These are phyloP conservation scores for Anolis carolinensis DNA, from an alignment of 2,113 vertebrate genomes.

Conservation along the genomic window DNA sequence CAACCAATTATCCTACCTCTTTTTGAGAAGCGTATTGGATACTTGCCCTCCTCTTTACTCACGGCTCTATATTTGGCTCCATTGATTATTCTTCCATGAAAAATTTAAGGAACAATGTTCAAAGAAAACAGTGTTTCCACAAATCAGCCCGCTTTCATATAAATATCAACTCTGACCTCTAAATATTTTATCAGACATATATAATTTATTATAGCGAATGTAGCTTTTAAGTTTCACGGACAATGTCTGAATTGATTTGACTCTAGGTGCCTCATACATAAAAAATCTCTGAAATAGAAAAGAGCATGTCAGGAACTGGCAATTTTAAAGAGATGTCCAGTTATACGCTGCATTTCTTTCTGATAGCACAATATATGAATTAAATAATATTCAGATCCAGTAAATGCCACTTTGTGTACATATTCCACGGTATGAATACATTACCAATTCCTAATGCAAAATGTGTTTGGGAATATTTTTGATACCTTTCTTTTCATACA, in stretches of 20 bases:
- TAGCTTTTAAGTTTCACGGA: conserved; percentile 21
- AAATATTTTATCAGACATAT: conserved; percentile 34
- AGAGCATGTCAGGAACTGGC: not conserved
- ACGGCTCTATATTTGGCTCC: not conserved
- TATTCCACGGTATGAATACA: not conserved
- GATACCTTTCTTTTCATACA: not conserved
- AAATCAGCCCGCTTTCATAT: conserved; percentile 18
- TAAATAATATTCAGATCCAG: not conserved
- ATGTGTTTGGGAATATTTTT: not conserved
- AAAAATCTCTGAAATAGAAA: not conserved
- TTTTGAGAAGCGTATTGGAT: not conserved
- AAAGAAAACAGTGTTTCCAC: conserved; percentile 8
- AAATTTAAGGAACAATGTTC: conserved; percentile 17
- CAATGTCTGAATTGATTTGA: conserved; percentile 21
- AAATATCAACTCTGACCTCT: conserved; percentile 29
- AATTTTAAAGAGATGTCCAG: not conserved
- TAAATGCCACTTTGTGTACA: not conserved
- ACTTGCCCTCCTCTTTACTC: not conserved
- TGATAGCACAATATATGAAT: not conserved
- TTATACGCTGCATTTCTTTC: not conserved
- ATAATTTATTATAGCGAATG: conserved; percentile 30
- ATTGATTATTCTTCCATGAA: conserved; percentile 13
- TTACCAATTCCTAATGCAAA: not conserved
- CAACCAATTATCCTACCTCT: not conserved
- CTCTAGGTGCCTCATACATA: not conserved